These are phyloP conservation scores for Lindbergichthys nudifrons DNA, from an alignment of 2,797 vertebrate species.

Conservation along the genomic window DNA sequence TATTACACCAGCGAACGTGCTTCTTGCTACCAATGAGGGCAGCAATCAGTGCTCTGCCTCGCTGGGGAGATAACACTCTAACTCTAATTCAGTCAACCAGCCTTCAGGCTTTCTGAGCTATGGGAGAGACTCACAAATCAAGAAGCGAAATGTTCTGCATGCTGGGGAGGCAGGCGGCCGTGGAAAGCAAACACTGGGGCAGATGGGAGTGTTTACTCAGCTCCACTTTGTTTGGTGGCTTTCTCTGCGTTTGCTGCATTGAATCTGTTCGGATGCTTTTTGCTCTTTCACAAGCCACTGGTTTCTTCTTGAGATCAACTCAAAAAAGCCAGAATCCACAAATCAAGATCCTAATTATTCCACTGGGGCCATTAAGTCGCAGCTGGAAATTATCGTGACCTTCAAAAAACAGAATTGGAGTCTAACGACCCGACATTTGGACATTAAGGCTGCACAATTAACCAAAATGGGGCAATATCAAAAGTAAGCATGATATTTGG, in stretches of 20 bases:
- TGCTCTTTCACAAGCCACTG: slow-evolving; percentile 25
- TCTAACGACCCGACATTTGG: no score
- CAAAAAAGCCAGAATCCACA: slow-evolving; percentile 23
- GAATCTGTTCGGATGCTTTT: slow-evolving; percentile 50
- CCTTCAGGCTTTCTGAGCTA: slow-evolving; percentile 71
- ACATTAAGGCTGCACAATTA: no score
- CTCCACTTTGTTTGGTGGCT: slow-evolving; percentile 65
- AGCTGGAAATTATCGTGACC: slow-evolving; percentile 41
- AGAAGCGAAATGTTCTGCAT: slow-evolving; percentile 68
- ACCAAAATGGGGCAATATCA: no score
- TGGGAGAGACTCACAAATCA: slow-evolving; percentile 75
- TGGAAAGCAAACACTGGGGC: slow-evolving; percentile 66
- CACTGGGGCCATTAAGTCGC: slow-evolving; percentile 41
- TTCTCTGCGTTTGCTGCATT: slow-evolving; percentile 56
- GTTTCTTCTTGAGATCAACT: slow-evolving; percentile 29
- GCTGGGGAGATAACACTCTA: slow-evolving; percentile 78
- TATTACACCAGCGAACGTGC: slow-evolving; percentile 81
- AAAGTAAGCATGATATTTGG: no score
- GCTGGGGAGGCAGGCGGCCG: slow-evolving; percentile 54
- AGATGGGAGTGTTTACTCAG: slow-evolving; percentile 70
- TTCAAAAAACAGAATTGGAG: slow-evolving; percentile 24
- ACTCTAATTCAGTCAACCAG: slow-evolving; percentile 81
- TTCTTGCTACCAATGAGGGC: slow-evolving; percentile 78
- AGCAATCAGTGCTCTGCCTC: slow-evolving; percentile 78
- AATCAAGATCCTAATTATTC: slow-evolving; percentile 43